phyloP scores from a whole-genome alignment of 1,140 invertebrate genomes.

The Caenorhabditis remanei region DNA sequence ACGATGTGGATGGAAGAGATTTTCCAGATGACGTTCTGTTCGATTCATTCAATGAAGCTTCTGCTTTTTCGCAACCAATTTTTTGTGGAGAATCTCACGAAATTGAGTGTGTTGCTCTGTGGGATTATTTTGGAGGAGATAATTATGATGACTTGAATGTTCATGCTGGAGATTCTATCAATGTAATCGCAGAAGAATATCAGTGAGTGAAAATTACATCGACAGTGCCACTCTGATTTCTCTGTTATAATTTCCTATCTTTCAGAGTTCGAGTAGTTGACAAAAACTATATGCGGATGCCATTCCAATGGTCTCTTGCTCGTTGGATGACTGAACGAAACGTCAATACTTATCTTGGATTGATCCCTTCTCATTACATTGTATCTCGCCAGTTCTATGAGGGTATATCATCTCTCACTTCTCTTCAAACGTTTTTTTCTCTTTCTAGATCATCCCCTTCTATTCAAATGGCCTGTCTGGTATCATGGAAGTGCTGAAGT shows the following conservation, averaged over 20 bases:
- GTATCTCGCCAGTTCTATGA: constrained; percentile 40
- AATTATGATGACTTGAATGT: constrained; percentile 54
- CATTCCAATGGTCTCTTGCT: constrained; percentile 21
- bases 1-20: constrained; percentile 28
- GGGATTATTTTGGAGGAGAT: constrained; percentile 58
- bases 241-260: not conserved
- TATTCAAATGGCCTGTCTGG: constrained; percentile 36
- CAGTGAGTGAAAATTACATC: constrained; percentile 23
- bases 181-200: constrained; percentile 59
- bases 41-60: constrained; percentile 2
- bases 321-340: constrained; percentile 10
- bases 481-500: constrained; percentile 24
- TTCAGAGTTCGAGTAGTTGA: constrained; percentile 24
- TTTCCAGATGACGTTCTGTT: constrained; percentile 40
- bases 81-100: constrained; percentile 27
- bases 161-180: constrained; percentile 43
- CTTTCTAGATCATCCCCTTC: constrained; percentile 8
- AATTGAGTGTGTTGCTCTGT: constrained; percentile 49
- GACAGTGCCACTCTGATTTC: no score
- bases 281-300: not conserved
- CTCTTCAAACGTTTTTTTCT: no score
- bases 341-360: constrained; percentile 10
- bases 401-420: not conserved
- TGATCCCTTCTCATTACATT: constrained; percentile 37
- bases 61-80: constrained; percentile 22